phyloP scores from a whole-genome alignment of 2,113 vertebrate species.

The Tachysurus vachellii region DNA sequence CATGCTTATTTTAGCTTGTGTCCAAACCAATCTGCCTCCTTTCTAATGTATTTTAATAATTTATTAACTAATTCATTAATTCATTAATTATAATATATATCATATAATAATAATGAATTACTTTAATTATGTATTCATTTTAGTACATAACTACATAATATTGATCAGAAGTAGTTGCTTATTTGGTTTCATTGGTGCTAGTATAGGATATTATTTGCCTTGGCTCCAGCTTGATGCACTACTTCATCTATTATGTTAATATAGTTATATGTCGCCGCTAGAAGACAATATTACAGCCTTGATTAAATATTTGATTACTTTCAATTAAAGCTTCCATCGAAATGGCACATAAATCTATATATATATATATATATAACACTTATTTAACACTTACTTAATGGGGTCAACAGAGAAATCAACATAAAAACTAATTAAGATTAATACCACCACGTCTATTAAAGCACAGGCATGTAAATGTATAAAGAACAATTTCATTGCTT shows the following conservation, averaged over 20 bases:
- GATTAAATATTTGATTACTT: background rate
- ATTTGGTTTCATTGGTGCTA: background rate
- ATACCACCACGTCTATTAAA: background rate
- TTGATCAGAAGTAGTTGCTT: background rate
- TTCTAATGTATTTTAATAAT: background rate
- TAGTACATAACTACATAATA: background rate
- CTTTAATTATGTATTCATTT: background rate
- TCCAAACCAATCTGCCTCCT: background rate
- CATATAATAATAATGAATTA: too few relatives aligned
- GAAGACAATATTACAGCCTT: background rate
- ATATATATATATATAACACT: background rate
- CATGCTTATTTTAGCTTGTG: background rate
- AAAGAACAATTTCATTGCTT: background rate
- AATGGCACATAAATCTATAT: background rate
- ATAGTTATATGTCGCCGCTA: background rate
- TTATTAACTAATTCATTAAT: too few relatives aligned
- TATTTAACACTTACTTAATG: too few relatives aligned
- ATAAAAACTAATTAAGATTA: background rate
- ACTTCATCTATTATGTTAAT: background rate
- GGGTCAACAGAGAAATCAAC: background rate
- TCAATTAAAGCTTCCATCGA: background rate
- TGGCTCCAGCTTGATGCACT: background rate
- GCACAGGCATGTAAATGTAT: slow-evolving; percentile 4
- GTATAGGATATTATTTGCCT: background rate
- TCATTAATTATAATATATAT: background rate